Conservation (phyloP, 2,888 invertebrate species). For the Brassicogethes aeneus region DNA sequence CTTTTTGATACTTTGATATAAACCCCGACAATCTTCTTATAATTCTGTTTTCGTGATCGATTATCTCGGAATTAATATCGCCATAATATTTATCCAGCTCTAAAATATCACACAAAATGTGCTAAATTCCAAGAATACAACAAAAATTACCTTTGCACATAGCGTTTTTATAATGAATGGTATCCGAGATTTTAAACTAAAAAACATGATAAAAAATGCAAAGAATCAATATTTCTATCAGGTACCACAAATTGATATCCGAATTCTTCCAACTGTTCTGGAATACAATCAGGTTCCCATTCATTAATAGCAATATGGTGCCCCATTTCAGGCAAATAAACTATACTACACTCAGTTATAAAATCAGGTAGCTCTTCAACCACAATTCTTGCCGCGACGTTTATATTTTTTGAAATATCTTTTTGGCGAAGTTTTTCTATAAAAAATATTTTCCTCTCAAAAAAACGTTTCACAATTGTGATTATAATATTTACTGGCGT, state of each 20-base stretch:
- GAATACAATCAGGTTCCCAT: slow-evolving; percentile 49
- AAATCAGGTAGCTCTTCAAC: slow-evolving; percentile 56
- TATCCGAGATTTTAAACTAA: slow-evolving; percentile 33
- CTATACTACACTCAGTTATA: slow-evolving; percentile 56
- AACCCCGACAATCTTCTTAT: slow-evolving; percentile 42
- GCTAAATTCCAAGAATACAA: neutral
- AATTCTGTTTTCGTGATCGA: slow-evolving; percentile 70
- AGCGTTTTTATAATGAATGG: slow-evolving; percentile 37
- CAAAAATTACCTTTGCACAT: slow-evolving; percentile 32
- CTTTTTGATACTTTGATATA: slow-evolving; percentile 30
- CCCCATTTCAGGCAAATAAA: slow-evolving; percentile 68
- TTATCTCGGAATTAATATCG: slow-evolving; percentile 69
- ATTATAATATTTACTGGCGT: slow-evolving; percentile 48
- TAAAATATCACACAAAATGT: slow-evolving; percentile 35
- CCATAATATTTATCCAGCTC: slow-evolving; percentile 71
- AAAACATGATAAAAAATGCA: too few species aligned
- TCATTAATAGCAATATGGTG: slow-evolving; percentile 68
- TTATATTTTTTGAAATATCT: slow-evolving; percentile 63
- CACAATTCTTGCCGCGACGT: slow-evolving; percentile 62
- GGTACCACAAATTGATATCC: slow-evolving; percentile 63
- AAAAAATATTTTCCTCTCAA: slow-evolving; percentile 15
- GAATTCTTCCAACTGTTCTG: slow-evolving; percentile 51
- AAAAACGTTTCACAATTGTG: neutral
- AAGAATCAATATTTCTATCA: slow-evolving; percentile 8
- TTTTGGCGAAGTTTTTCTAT: slow-evolving; percentile 62